Percentiles rank a stretch among this genome's conserved stretches.
Conservation (phyloP, 2,888 invertebrate species). For the Sympetrum striolatum region DNA sequence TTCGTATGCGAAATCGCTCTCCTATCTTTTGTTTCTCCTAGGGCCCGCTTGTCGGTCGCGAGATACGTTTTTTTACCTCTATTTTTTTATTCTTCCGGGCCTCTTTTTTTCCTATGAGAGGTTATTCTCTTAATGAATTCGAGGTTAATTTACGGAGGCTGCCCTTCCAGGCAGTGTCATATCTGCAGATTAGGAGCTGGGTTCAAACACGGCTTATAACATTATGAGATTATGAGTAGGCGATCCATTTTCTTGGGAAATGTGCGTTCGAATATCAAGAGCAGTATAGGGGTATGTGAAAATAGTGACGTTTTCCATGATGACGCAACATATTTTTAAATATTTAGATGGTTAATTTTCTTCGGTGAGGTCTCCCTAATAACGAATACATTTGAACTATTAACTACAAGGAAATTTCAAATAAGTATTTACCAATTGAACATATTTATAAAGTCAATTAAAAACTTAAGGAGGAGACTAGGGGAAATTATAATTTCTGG, state of each 20-base stretch:
- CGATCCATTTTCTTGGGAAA: not conserved
- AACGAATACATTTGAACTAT: no score
- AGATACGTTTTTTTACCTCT: not conserved
- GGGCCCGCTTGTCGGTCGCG: not conserved
- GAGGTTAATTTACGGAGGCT: not conserved
- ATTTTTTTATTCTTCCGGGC: not conserved
- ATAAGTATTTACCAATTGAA: no score
- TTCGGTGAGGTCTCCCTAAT: no score
- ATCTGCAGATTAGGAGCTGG: not conserved
- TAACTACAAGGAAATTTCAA: no score
- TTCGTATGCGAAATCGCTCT: not conserved
- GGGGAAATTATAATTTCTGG: no score
- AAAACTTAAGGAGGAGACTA: no score
- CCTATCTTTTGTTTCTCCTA: not conserved
- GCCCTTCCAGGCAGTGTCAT: not conserved
- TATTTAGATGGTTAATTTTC: no score
- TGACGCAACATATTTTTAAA: not conserved
- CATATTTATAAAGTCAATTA: no score
- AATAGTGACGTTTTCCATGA: not conserved
- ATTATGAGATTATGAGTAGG: not conserved
- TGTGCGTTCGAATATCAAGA: no score
- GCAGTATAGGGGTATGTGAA: no score
- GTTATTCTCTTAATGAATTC: not conserved
- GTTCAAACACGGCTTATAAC: not conserved
- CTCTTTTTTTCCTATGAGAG: not conserved